Evolutionary conservation across 2,888 invertebrate species (phyloP).

Genomic region (Gnatocerus cornutus): DNA sequence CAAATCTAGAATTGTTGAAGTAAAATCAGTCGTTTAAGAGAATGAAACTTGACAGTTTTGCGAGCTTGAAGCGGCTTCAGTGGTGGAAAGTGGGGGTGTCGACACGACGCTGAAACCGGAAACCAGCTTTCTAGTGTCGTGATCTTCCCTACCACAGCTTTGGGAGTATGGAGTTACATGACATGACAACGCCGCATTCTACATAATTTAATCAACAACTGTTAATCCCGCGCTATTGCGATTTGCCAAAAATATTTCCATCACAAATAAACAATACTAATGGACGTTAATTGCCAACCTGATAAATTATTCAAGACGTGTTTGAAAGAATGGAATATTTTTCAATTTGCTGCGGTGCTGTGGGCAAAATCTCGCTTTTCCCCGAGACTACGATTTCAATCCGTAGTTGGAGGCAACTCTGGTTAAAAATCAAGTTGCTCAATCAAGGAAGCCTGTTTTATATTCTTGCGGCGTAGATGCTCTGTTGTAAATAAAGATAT

Average conservation of each 20-base stretch:
- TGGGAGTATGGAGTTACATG: slow-evolving; percentile 68
- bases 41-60: slow-evolving; percentile 64
- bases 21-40: slow-evolving; percentile 59
- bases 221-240: slow-evolving; percentile 48
- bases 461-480: slow-evolving; percentile 67
- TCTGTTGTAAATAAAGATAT: slow-evolving; percentile 72
- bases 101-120: slow-evolving; percentile 65
- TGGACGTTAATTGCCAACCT: slow-evolving; percentile 36
- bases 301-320: slow-evolving; percentile 45
- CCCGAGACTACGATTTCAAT: slow-evolving; percentile 66
- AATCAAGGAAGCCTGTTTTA: slow-evolving; percentile 70
- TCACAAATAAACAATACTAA: slow-evolving; percentile 39
- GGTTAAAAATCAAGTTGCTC: slow-evolving; percentile 72
- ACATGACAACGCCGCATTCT: slow-evolving; percentile 62
- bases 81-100: slow-evolving; percentile 56
- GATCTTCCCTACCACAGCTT: slow-evolving; percentile 62
- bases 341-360: slow-evolving; percentile 61
- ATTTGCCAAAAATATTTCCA: slow-evolving; percentile 1
- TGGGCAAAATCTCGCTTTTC: slow-evolving; percentile 64
- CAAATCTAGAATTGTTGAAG: slow-evolving; percentile 49
- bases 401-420: slow-evolving; percentile 65
- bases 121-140: slow-evolving; percentile 66
- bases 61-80: slow-evolving; percentile 55
- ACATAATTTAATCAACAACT: slow-evolving; percentile 61
- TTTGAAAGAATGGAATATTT: slow-evolving; percentile 50